These are phyloP conservation scores for Craseonycteris thonglongyai DNA, from an alignment of 2,113 vertebrate genomes.

Conservation along the genomic window DNA sequence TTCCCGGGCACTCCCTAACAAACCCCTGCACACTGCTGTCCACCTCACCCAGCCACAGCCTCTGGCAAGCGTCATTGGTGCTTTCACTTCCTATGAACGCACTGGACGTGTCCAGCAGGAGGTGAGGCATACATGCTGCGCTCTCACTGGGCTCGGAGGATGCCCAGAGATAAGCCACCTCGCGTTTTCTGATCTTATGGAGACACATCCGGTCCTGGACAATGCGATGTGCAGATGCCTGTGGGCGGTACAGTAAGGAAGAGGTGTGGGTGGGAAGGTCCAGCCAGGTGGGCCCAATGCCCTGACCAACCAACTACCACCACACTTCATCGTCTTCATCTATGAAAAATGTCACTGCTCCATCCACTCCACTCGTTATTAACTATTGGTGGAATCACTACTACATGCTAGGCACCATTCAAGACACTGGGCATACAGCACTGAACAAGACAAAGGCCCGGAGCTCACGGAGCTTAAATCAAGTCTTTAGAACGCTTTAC, in stretches of 20 bases:
- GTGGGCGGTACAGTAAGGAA: neutral
- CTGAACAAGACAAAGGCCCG: neutral
- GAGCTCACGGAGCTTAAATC: neutral
- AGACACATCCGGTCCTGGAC: neutral
- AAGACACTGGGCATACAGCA: neutral
- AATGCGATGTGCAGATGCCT: neutral
- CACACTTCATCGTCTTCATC: neutral
- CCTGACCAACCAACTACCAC: neutral
- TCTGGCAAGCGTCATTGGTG: neutral
- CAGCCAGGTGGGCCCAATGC: neutral
- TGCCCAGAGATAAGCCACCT: neutral
- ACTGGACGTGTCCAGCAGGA: neutral
- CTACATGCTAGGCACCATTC: neutral
- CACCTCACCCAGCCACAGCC: neutral
- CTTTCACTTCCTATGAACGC: neutral
- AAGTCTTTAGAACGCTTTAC: neutral
- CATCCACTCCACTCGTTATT: neutral
- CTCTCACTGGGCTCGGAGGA: neutral
- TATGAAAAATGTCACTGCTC: neutral
- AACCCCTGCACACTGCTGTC: neutral
- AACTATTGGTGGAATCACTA: neutral
- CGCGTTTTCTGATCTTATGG: neutral
- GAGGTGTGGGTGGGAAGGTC: neutral
- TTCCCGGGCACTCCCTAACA: neutral
- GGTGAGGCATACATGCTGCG: neutral